Evolutionary conservation across 2,888 invertebrate species (phyloP), one percentile per base, ranked within the genome.

Genomic region (Ectropis crepuscularia): DNA sequence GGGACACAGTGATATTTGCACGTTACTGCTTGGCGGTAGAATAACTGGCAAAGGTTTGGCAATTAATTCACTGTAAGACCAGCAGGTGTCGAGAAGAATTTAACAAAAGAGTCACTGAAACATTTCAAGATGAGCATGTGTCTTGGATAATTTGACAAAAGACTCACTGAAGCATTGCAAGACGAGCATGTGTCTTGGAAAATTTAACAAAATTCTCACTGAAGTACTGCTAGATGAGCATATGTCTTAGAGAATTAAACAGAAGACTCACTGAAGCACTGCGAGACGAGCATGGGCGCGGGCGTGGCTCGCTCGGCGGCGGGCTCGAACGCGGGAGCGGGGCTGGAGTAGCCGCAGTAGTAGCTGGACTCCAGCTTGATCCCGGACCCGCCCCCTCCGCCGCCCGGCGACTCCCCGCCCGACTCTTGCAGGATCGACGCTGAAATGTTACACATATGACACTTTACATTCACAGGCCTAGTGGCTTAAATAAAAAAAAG

Each of bases 381-480:
- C 11, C 92, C 89, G 5, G 92, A 90, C 2, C 90, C 90, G 51
- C 90, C 76, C 11, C 92, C 89, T 5, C 91, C 90, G 2, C 90
- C 90, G 50, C 90, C 76, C n/a, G 92, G 93, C 0, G 94, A 93
- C 88, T 96, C 95, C 77, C 96, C 96, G 69, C 95, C 96, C 72
- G 96, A 95, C 92, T 98, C 98, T 92, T 97, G 98, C 88, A 98
- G 96, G 86, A 99, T 98, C 83, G 98, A 98, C 76, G 98, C 98
- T 98, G 95, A 78, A 95, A 94, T 5, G 45, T 51, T 16, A 16
- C 50, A 39, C 42, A 53, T n/a, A 61, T 61, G 47, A 4, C 16
- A 28, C 16, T 28, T 2, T 2, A 28, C 4, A 28, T 28, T 4
- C 4, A 28, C 16, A 28, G 16, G 16, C 16, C 4, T 28, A 1